Conservation (phyloP, 30 jellyfish, hydroid and myxozoan genomes). For the Mastigias papua region DNA sequence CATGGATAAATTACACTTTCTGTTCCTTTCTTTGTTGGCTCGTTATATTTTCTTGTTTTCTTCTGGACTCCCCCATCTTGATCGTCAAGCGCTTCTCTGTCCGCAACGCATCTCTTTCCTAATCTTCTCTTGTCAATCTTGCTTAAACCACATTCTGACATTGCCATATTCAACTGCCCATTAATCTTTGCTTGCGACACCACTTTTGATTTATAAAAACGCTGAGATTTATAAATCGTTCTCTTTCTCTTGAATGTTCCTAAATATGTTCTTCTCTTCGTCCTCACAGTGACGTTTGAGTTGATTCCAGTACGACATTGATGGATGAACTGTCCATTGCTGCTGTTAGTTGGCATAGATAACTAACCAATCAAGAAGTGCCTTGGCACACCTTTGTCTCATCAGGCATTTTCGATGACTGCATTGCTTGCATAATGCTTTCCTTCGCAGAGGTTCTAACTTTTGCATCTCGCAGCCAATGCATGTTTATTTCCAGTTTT, state of each 20-base stretch:
- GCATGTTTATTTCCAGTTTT: slow-evolving; percentile 1
- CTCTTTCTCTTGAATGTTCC: background rate
- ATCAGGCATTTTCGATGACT: background rate
- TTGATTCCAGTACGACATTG: slow-evolving; percentile 37
- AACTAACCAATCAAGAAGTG: slow-evolving; percentile 41
- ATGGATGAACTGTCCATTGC: slow-evolving; percentile 60
- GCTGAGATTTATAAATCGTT: background rate
- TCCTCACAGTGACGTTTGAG: background rate
- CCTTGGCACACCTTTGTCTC: background rate
- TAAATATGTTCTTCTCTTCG: background rate
- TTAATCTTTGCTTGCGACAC: slow-evolving; percentile 34
- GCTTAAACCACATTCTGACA: slow-evolving; percentile 40
- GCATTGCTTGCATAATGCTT: background rate
- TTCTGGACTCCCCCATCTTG: background rate
- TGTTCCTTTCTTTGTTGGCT: background rate
- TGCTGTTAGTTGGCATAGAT: slow-evolving; percentile 16
- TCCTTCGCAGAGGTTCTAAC: slow-evolving; percentile 12
- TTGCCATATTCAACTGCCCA: slow-evolving; percentile 24
- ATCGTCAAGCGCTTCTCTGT: slow-evolving; percentile 1
- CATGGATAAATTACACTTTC: slow-evolving; percentile 70
- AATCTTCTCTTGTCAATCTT: slow-evolving; percentile 52
- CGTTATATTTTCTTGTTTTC: background rate
- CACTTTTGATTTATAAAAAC: background rate
- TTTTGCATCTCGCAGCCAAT: background rate
- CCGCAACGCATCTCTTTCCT: slow-evolving; percentile 16